Evolutionary conservation across 1,140 invertebrate genomes (phyloP), one percentile per base, ranked within the genome.

Genomic region (Belonocnema kinseyi): DNA sequence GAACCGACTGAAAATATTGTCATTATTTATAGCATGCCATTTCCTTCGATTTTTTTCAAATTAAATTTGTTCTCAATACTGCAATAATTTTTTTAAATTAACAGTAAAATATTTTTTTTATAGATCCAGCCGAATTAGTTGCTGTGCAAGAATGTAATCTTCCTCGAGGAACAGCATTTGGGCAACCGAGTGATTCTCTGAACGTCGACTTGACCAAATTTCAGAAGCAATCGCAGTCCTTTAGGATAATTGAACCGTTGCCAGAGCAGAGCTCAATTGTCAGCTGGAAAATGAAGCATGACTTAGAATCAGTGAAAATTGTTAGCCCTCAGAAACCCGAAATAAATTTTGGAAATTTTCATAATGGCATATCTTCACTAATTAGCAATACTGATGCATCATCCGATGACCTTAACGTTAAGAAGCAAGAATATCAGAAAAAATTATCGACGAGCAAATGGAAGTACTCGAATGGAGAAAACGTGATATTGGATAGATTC

Each of bases 171-270:
- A 52, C 61, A 78, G 70, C 21, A 83, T 70, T 71, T 71, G 73
- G 80, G 12, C 56, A 73, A 14, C 58, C 71, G n/a, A 74, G 54
- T 73, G 83, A 75, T 56, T 74, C 54, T 26, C 52, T n/a, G 8
- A 66, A 33, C 16, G 10, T 46, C 10, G 40, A 72, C 74, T 33
- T 51, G 50, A 78, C 52, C 3, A 53, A 54, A 6, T 13, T 8
- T 16, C 58, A 40, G 78, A 71, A 84, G 56, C 84, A 81, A 21
- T 78, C 71, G 0, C 86, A 87, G 71, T 14, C 77, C 1, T 79
- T 85, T 0, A 90, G 85, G 79, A 90, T 91, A 73, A 90, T 91
- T 46, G 90, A 91, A 77, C 88, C 90, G 3, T 79, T 91, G n/a
- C 89, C 89, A 66, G 88, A 88, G 46, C 87, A 89, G 17, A 90